Base-by-base conservation (phyloP, 2,113 vertebrate genomes). In the Lepus europaeus region DNA sequence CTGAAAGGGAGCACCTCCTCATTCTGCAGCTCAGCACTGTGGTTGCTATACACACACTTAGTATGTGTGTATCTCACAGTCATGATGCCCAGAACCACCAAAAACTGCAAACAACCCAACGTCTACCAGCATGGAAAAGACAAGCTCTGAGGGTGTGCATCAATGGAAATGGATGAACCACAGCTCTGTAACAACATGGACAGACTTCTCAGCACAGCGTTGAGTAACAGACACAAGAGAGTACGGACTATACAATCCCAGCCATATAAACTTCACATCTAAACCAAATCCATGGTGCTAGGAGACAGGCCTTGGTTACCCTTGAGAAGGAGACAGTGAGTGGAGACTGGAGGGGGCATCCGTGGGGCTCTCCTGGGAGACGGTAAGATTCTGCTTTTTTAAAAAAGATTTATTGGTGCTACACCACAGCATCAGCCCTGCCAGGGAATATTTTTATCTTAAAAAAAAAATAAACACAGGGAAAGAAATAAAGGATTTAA, bases 81-180 rank as follows among this genome's bases (percentile, higher is more conserved):
- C n/a, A 70, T 0, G 20, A 56, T 29, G 79, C 31, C 31, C 13
- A n/a, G 5, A 69, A 36, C 4, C 9, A 69, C 78, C 53, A 85
- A 56, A 86, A 85, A 27, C 95, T 33, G 17, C 13, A 72, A 81
- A 83, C 20, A 59, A 77, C 5, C 16, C 80, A 70, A 77, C 20
- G 61, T n/a, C 73, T 29, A 27, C 56, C 6, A 66, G 53, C 63
- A 70, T 45, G 36, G 73, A 36, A 72, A 92, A 80, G 39, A 49
- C 29, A n/a, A 77, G 61, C 25, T 22, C 1, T 29, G 81, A 59
- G 19, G 56, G 56, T 20, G 17, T 7, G 27, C 29, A 86, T 49
- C 36, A 51, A 17, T 68, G 72, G 91, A 86, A 87, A 91, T 20
- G 13, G 80, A 80, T 12, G 91, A 89, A 59, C 39, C 78, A 74